Base-by-base conservation (phyloP, 1,140 invertebrate species). In the Drosophila kikkawai region DNA sequence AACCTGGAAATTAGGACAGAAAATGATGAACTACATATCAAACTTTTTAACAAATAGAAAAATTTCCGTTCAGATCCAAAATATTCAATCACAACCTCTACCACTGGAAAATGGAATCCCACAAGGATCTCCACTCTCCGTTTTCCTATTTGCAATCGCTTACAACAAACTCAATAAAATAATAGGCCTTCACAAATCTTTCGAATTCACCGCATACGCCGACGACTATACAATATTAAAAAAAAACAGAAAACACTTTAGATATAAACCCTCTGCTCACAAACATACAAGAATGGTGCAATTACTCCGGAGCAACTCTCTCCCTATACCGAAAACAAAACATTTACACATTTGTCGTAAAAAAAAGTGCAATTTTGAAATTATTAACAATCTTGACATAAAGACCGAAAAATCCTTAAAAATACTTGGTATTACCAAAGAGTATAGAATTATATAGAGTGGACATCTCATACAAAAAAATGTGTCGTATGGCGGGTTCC, bases 151-250 rank as follows among this genome's bases (percentile, higher is more conserved):
- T 41, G 26, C 29, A 47, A 60, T 47, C 15, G 58, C 58, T 9
- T 60, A 44, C 22, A 26, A 60, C 19, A 47, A 60, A 29, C 15
- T 63, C 9, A 48, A 34, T 13, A 63, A 37, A 32, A 64, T 7
- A 15, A 32, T 53, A 64, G 37, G 29, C 29, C 19, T 37, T 6
- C 19, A 64, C 45, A 64, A 53, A 64, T 48, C 26, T 9, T 41
- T 64, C 1, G n/a, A 64, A 51, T 53, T 37, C n/a, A 39, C 45
- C 13, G 37, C 48, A 37, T 34, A 64, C 22, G 61, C 48, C 6
- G 63, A 55, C 36, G 50, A 65, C 37, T 55, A 44, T 44, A 42
- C 56, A 58, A 58, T 44, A 9, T n/a, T 45, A 58, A 58, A 58
- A n/a, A 58, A 44, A 32, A 42, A 44, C 13, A 45, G 29, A 42